Evolutionary conservation across 2,113 vertebrate species (phyloP), one percentile per base, ranked within the genome.

Genomic region (Variabilichromis moorii): DNA sequence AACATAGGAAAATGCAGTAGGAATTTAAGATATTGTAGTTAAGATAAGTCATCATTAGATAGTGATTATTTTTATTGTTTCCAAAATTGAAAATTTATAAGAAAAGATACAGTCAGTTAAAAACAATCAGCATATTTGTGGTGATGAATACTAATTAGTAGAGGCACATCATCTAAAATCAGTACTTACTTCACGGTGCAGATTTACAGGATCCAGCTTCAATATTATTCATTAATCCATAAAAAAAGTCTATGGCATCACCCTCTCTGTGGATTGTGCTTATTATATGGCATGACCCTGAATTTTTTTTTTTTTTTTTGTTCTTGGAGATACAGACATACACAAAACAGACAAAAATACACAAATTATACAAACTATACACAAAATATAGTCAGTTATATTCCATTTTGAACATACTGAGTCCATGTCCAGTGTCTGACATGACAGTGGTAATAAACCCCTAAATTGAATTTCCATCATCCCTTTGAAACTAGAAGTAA

Each of bases 81-180:
- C 9, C 14, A 1, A 2, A 76, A 76, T 47, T 17, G 0, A 11
- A 28, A 1, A 47, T 11, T 17, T 3, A 12, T 8, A 31, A 19
- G 17, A 55, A 84, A 42, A 31, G 16, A 84, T 10, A 28, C 28
- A 12, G 66, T 73, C 17, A 73, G 12, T 26, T 33, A 8, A 73
- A 31, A 19, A 42, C 66, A 76, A 73, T 57, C 33, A 12, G 45
- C 26, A 78, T 31, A 31, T 7, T 78, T 50, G 6, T 47, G 24
- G 42, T 50, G 26, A 76, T 47, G 14, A 76, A 76, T 76, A 47
- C 0, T 26, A 28, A 76, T 76, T 12, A 28, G 16, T 28, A 28
- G 40, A 17, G 8, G 40, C 68, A 47, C 40, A 28, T 73, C 21
- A 26, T 28, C 9, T 76, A 47, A 66, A 76, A 45, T 19, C 42